phyloP scores from a whole-genome alignment of 2,797 vertebrate species.

The Anabas testudineus region DNA sequence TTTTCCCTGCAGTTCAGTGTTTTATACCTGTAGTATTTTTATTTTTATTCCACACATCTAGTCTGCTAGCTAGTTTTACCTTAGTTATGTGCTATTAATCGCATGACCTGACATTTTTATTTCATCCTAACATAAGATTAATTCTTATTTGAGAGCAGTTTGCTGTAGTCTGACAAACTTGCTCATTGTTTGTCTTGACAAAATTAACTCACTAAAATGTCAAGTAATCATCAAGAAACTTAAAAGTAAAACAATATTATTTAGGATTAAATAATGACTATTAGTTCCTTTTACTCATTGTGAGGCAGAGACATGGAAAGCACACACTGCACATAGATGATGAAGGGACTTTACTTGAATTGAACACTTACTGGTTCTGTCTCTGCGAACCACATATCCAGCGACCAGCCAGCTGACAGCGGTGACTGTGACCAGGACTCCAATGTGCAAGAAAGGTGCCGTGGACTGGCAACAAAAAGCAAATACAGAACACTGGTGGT shows the following conservation, averaged over 20 bases:
- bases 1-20: too few relatives aligned
- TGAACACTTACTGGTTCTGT: conserved; percentile 89
- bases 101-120: too few relatives aligned
- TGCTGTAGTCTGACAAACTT: too few relatives aligned
- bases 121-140: neutral
- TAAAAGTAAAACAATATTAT: too few relatives aligned
- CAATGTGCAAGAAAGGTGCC: conserved; percentile 94
- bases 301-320: neutral
- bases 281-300: neutral
- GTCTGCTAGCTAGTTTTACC: too few relatives aligned
- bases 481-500: conserved; percentile 5
- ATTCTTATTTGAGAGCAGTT: neutral
- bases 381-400: conserved; percentile 88
- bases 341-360: neutral
- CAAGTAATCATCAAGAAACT: too few relatives aligned
- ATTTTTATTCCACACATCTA: too few relatives aligned
- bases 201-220: too few relatives aligned
- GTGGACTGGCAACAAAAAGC: conserved; percentile 85
- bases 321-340: neutral
- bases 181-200: too few relatives aligned
- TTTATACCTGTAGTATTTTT: too few relatives aligned
- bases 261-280: too few relatives aligned
- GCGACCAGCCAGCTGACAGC: conserved; percentile 92
- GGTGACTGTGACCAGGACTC: conserved; percentile 88
- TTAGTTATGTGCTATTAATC: too few relatives aligned